Evolutionary conservation across 2,888 invertebrate genomes (phyloP).

Genomic region (Acleris emargana): DNA sequence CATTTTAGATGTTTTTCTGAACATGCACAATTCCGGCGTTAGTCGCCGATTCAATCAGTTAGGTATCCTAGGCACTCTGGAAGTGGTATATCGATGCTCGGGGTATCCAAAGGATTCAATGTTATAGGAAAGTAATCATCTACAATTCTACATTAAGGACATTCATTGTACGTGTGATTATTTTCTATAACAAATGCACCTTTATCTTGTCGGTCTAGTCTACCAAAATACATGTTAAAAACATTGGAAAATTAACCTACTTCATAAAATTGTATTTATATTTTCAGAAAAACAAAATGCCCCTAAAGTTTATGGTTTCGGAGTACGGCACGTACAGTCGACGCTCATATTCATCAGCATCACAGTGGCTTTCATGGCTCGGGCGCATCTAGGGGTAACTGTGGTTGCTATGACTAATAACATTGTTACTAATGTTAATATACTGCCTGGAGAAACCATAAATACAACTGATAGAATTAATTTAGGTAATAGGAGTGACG

Average conservation of each 20-base stretch:
- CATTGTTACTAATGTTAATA: neutral
- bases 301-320: slow-evolving; percentile 50
- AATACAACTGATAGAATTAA: neutral
- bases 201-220: too few relatives aligned
- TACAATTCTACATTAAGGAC: too few relatives aligned
- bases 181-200: too few relatives aligned
- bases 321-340: slow-evolving; percentile 58
- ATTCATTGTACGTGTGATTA: too few relatives aligned
- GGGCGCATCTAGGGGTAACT: slow-evolving; percentile 61
- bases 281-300: slow-evolving; percentile 43
- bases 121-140: too few relatives aligned
- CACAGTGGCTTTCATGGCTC: slow-evolving; percentile 46
- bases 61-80: too few relatives aligned
- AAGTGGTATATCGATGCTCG: too few relatives aligned
- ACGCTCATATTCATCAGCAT: slow-evolving; percentile 50
- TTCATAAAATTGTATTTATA: neutral
- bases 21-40: too few relatives aligned
- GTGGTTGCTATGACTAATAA: slow-evolving; percentile 60
- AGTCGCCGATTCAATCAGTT: too few relatives aligned
- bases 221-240: too few relatives aligned
- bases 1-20: too few relatives aligned
- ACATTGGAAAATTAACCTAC: neutral
- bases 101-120: too few relatives aligned
- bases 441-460: neutral
- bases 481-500: neutral